Base-by-base conservation (phyloP, 2,888 invertebrate genomes). In the Orthosia gracilis region DNA sequence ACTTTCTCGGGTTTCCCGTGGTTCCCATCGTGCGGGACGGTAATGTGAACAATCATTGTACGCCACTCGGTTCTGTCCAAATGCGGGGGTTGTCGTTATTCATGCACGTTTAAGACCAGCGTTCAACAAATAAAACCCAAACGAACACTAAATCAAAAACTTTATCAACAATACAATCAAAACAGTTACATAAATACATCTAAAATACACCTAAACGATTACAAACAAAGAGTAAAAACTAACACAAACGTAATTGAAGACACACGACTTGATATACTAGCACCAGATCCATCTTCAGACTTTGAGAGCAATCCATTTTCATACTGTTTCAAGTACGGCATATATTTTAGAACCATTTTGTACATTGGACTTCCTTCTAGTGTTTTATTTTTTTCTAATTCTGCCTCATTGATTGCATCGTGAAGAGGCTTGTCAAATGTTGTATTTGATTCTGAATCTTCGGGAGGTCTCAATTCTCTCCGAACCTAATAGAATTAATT, bases 251-350 rank as follows among this genome's bases (percentile, higher is more conserved):
- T n/a, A 47, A 50, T n/a, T 17, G 70, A 21, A 18, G 67, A 73
- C 21, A 81, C 17, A 47, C 49, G 55, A 78, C 50, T 66, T 18
- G 70, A 64, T 47, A 54, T 68, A 31, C 66, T 79, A 12, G 81
- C 61, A 9, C 66, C 52, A 26, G 49, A 49, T 2, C 47, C 57
- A 11, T 21, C 61, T n/a, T 61, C 69, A 15, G 82, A 58, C 11
- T 67, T 76, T 0, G 91, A 87, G 4, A 91, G 73, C 17, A 93
- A 69, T 1, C 81, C 87, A 13, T 84, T 85, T 73, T 94, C 89
- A 54, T 94, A 94, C 0, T 91, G 85, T 66, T 92, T 94, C n/a
- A 95, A 82, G 61, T 93, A 92, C 1, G 95, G 95, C 85, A 95
- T 85, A 71, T 95, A 95, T 71, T 91, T 91, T 2, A 93, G 40